phyloP scores from a whole-genome alignment of 2,888 invertebrate species.

The Amiota mariae region DNA sequence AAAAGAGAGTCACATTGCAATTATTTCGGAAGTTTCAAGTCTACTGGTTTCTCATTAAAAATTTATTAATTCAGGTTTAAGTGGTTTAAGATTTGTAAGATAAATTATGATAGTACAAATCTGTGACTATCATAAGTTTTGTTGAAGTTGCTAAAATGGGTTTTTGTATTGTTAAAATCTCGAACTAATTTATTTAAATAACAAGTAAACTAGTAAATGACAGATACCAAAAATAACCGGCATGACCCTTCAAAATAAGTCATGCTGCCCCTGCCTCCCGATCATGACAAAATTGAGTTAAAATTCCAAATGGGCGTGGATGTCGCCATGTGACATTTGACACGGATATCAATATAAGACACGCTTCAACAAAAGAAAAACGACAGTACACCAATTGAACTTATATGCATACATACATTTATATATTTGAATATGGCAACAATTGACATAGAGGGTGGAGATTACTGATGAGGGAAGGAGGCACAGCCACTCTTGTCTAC shows the following conservation, averaged over 20 bases:
- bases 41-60: too few species aligned
- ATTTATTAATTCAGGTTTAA: too few species aligned
- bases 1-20: background rate
- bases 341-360: slow-evolving; percentile 29
- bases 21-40: too few species aligned
- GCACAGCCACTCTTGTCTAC: background rate
- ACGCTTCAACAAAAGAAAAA: slow-evolving; percentile 19
- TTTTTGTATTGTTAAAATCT: background rate
- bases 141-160: too few species aligned
- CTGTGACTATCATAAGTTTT: too few species aligned
- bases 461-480: slow-evolving; percentile 13
- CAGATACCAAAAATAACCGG: slow-evolving; percentile 24
- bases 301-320: slow-evolving; percentile 3
- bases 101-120: too few species aligned
- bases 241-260: background rate
- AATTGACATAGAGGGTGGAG: background rate
- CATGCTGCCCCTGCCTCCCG: background rate
- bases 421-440: slow-evolving; percentile 19
- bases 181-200: too few species aligned
- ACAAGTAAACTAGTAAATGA: background rate
- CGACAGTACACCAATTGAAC: slow-evolving; percentile 17
- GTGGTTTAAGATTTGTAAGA: too few species aligned
- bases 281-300: background rate
- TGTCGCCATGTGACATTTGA: slow-evolving; percentile 30
- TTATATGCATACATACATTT: background rate